phyloP scores from a whole-genome alignment of 1,140 invertebrate species.

The Zaprionus taronus region DNA sequence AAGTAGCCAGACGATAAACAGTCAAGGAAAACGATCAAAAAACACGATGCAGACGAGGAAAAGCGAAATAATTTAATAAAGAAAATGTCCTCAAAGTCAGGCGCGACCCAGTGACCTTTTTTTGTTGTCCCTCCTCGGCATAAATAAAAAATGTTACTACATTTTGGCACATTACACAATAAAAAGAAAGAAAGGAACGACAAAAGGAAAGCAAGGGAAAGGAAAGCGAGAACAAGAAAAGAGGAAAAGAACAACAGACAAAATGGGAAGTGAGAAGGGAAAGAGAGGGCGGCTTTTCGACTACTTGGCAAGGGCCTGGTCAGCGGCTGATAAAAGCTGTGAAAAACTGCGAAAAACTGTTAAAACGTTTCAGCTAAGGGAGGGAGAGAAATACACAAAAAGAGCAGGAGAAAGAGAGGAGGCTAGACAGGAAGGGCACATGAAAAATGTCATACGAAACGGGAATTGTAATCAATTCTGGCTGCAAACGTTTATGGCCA shows the following conservation, averaged over 20 bases:
- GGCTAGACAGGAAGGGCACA: neutral
- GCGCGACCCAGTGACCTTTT: conserved; percentile 71
- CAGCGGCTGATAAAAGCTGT: conserved; percentile 48
- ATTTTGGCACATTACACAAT: conserved; percentile 72
- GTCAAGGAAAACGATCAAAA: conserved; percentile 11
- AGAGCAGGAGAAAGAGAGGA: neutral
- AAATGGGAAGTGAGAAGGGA: neutral
- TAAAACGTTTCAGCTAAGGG: conserved; percentile 49
- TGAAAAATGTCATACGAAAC: conserved; percentile 38
- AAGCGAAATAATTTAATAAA: conserved; percentile 73
- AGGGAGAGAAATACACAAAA: neutral
- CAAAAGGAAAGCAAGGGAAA: conserved; percentile 1
- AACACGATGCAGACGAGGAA: conserved; percentile 13
- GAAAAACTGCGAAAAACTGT: conserved; percentile 71
- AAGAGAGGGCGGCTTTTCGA: neutral
- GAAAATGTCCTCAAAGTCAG: conserved; percentile 50
- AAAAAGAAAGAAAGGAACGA: conserved; percentile 39
- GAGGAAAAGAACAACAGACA: conserved; percentile 20
- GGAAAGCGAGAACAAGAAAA: conserved; percentile 30
- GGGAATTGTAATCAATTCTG: conserved; percentile 64
- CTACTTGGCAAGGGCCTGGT: conserved; percentile 24
- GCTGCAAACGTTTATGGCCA: conserved; percentile 35
- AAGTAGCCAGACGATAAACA: conserved; percentile 45
- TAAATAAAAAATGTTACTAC: conserved; percentile 76
- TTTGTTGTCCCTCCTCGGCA: conserved; percentile 34